Base-by-base conservation (phyloP, 2,888 invertebrate species). In the Halictus quadricinctus region DNA sequence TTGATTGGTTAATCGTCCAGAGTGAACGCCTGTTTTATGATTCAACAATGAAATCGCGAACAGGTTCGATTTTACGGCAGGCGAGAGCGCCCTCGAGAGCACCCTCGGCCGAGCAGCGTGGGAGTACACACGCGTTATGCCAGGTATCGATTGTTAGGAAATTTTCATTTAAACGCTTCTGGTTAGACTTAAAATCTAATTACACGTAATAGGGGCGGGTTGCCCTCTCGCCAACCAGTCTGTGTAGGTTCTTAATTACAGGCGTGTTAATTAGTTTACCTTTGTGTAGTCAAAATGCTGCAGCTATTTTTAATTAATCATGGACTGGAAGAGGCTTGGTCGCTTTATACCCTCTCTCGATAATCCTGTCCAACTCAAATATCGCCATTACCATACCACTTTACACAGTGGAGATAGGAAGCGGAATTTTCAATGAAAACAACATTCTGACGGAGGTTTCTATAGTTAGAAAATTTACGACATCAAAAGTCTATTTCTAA, bases 1-100 rank as follows among this genome's bases (percentile, higher is more conserved):
- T 78, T 81, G 83, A 88, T 84, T 81, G 76, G 69, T 72, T 25
- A 46, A 84, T 83, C 43, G 78, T 21, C 58, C 41, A 72, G 36
- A 21, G 36, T 0, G 46, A 12, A 46, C n/a, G 36, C n/a, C 66
- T 64, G 48, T 76, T 69, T 81, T 15, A 21, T 21, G 43, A 72
- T 75, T 72, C 58, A 36, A 76, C 72, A 41, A 21, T 41, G 66
- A 21, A 60, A 60, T 60, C 36, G 25, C 58, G 21, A 15, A 77
- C 64, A 64, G 64, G 64, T 58, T 29, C 64, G 64, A 25, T 64
- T 64, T 64, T 29, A 58, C 58, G 58, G n/a, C 8, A 58, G 12
- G 4, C 58, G 58, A n/a, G n/a, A 5, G 58, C 58, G 10, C 21
- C n/a, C 21, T 54, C 54, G 58, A 58, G 12, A 5, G 58, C 58